Conservation (phyloP, 2,113 vertebrate species). For the Pristiophorus japonicus region DNA sequence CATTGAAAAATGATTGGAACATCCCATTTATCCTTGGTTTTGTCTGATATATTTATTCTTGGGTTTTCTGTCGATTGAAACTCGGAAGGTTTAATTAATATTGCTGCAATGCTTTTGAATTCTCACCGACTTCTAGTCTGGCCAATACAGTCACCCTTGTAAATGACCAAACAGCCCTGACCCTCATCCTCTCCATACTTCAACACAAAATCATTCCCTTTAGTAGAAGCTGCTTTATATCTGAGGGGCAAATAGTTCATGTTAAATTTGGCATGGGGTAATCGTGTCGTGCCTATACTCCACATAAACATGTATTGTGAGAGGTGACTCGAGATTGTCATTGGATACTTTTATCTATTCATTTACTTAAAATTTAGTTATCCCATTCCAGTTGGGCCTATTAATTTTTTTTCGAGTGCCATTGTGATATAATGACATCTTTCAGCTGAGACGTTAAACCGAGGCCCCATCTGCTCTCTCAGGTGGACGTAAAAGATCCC, state of each 20-base stretch:
- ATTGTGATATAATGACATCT: too few species aligned
- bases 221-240: background rate
- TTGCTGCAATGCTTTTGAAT: background rate
- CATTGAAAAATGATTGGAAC: background rate
- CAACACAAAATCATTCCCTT: background rate
- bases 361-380: background rate
- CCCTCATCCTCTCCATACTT: too few species aligned
- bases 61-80: background rate
- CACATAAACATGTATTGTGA: background rate
- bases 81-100: background rate
- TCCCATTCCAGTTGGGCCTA: background rate
- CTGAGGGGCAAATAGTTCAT: background rate
- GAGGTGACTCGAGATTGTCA: background rate
- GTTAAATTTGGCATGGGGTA: background rate
- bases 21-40: background rate
- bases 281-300: background rate
- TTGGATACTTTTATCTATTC: background rate
- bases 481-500: too few species aligned
- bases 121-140: background rate
- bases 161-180: background rate
- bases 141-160: background rate
- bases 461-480: too few species aligned
- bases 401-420: background rate
- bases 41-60: background rate
- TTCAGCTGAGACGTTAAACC: too few species aligned